Evolutionary conservation across 1,140 invertebrate species (phyloP), one percentile per base, ranked within the genome.

Genomic region (Drosophila baimaii): DNA sequence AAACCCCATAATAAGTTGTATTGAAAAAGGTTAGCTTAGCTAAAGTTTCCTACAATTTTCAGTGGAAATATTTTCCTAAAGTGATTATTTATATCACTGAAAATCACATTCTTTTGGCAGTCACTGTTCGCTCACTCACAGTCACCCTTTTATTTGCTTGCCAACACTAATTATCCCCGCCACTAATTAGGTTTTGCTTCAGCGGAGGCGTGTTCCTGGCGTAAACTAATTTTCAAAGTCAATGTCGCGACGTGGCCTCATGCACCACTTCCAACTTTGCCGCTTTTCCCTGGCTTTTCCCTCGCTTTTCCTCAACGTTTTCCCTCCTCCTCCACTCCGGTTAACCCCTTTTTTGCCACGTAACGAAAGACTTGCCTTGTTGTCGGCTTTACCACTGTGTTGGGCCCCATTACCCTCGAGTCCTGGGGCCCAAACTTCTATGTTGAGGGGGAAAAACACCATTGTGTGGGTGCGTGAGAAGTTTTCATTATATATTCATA

Each of bases 151-250:
- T 51, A n/a, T 46, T 57, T 69, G 41, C 52, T 57, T 69, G 41
- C 52, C 65, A 71, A 17, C 65, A 71, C 66, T 49, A 71, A 69
- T 52, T 66, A 66, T 54, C 62, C 46, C 62, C 46, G 62, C 62
- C 46, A 54, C 69, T 75, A 75, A 76, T 68, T 76, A 68, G 61
- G 68, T 71, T 47, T 52, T 23, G 39, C 21, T 29, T 59, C 17
- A 19, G 19, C 52, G 21, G 25, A 21, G 59, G 51, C 46, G 41
- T 51, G 47, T 41, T 39, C 39, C 21, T 49, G 59, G 54, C 52
- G 37, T 44, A 70, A 86, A 82, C 76, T 79, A 72, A 81, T 82
- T 85, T 85, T 85, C 82, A 82, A 79, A 88, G 82, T 88, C 79
- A 85, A 85, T 82, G 82, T 76, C 75, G 68, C 77, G 44, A 69